Evolutionary conservation across 2,888 invertebrate genomes (phyloP), one percentile per base, ranked within the genome.

Genomic region (Cloeon dipterum): DNA sequence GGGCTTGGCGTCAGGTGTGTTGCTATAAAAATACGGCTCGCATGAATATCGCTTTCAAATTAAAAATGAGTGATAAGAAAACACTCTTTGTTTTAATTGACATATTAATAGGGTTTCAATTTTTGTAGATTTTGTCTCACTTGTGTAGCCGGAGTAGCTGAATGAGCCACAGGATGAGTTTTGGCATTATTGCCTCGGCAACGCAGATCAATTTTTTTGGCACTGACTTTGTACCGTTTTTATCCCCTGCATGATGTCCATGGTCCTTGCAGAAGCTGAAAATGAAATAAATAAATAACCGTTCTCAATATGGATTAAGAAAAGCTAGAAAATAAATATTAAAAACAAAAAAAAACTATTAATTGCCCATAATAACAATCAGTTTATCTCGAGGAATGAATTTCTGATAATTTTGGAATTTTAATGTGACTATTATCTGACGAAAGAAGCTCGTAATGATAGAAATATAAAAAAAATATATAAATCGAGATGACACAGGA

Each of bases 181-280:
- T 65, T 26, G 94, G 93, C 82, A 94, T 86, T 69, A 93, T 81
- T 39, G 78, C 81, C 51, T 89, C 83, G 1, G 93, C 85, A 29
- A 91, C 81, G 49, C 81, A 78, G 67, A 91, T 71, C 42, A 94
- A 65, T 55, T 89, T 81, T n/a, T 71, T 65, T 11, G 91, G 91
- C 39, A 78, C 81, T 8, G 66, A 66, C 40, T 71, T 68, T n/a
- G n/a, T n/a, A n/a, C n/a, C n/a, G 46, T 69, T 66, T 45, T 74
- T 74, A 5, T 71, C 68, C n/a, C 75, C 71, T 49, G 83, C 79
- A 52, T 83, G 81, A 46, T 86, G 83, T 41, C 91, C 89, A 57
- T 94, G 93, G 48, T 78, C 75, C 49, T 79, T 77, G 62, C 93
- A 93, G 60, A 93, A 93, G 40, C 82, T 79, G 56, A 1, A 61